Conservation (phyloP, 2,888 invertebrate genomes). For the Oxyteleia sp. region DNA sequence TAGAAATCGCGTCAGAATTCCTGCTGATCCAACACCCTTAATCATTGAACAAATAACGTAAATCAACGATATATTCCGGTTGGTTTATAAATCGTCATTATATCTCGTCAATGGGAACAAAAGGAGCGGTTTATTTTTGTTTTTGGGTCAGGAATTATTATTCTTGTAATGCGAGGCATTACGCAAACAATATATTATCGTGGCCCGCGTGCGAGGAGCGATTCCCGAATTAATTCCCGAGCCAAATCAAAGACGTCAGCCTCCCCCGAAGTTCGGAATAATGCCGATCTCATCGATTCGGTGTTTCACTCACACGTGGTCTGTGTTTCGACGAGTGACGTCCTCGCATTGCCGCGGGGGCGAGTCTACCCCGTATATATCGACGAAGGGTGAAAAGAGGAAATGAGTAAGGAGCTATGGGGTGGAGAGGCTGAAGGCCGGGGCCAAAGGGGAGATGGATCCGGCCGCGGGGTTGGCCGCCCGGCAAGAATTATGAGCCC, state of each 20-base stretch:
- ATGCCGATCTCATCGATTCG: slow-evolving; percentile 68
- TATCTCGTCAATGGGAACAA: slow-evolving; percentile 14
- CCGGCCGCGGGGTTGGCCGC: slow-evolving; percentile 75
- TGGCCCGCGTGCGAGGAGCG: slow-evolving; percentile 30
- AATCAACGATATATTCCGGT: slow-evolving; percentile 6
- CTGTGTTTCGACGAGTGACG: slow-evolving; percentile 75
- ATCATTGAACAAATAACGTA: slow-evolving; percentile 20
- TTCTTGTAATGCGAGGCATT: slow-evolving; percentile 45
- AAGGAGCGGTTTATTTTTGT: slow-evolving; percentile 43
- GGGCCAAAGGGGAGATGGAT: slow-evolving; percentile 75
- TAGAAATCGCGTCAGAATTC: background rate
- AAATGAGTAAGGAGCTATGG: slow-evolving; percentile 74
- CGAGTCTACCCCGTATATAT: slow-evolving; percentile 64
- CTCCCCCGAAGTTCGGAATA: slow-evolving; percentile 49
- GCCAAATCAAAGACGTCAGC: slow-evolving; percentile 75
- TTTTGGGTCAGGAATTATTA: slow-evolving; percentile 64
- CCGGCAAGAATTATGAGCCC: slow-evolving; percentile 82
- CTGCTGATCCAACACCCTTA: background rate
- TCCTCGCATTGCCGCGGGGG: slow-evolving; percentile 77
- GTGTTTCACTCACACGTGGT: slow-evolving; percentile 68
- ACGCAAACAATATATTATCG: slow-evolving; percentile 62
- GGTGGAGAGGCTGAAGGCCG: slow-evolving; percentile 71
- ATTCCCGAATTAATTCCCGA: slow-evolving; percentile 70
- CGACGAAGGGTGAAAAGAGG: slow-evolving; percentile 75
- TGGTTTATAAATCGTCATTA: slow-evolving; percentile 4